phyloP scores from a whole-genome alignment of 2,888 invertebrate genomes.

The Ichneumoninae sp. region DNA sequence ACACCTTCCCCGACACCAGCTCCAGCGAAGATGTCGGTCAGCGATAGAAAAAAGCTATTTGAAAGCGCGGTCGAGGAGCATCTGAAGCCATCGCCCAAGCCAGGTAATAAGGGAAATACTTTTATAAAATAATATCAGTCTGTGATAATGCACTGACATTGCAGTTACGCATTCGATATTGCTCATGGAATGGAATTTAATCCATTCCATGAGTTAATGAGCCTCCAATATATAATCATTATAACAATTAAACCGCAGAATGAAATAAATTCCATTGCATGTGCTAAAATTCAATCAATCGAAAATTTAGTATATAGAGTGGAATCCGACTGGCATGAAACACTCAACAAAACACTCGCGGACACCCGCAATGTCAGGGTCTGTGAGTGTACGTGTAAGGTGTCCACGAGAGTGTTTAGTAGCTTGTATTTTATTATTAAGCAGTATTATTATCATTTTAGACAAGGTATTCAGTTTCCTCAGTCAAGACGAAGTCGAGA shows the following conservation, averaged over 20 bases:
- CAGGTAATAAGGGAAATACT: conserved; percentile 86
- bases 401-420: not conserved
- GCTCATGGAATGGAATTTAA: not conserved
- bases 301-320: not conserved
- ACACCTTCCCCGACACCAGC: conserved; percentile 90
- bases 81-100: conserved; percentile 93
- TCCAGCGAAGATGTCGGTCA: conserved; percentile 93
- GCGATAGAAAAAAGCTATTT: conserved; percentile 97
- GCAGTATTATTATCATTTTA: conserved; percentile 83
- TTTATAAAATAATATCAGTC: no score
- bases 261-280: not conserved
- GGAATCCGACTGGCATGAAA: not conserved
- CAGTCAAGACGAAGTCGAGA: conserved; percentile 96
- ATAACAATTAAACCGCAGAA: not conserved
- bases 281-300: not conserved
- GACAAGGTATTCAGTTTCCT: conserved; percentile 97
- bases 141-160: no score
- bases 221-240: no score
- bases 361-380: not conserved
- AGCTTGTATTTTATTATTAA: conserved; percentile 1
- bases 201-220: not conserved
- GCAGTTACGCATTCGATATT: no score
- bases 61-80: conserved; percentile 98
- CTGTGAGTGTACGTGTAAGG: not conserved
- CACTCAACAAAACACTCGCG: not conserved